Evolutionary conservation across 2,113 vertebrate species (phyloP).

Genomic region (Hippocampus abdominalis): DNA sequence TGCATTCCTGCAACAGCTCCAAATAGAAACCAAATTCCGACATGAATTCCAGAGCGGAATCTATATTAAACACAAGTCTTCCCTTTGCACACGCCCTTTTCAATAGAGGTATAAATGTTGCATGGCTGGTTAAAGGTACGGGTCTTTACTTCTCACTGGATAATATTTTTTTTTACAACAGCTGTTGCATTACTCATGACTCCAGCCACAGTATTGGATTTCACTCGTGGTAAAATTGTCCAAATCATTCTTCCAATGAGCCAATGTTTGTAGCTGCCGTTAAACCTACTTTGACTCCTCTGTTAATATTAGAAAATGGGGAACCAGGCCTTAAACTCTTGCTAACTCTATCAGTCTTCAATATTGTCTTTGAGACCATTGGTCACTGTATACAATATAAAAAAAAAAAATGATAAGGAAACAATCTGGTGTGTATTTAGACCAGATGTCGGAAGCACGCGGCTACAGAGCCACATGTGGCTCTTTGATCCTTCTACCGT

Average conservation of each 20-base stretch:
- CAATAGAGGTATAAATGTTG: conserved; percentile 8
- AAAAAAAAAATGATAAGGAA: no score
- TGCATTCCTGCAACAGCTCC: conserved; percentile 47
- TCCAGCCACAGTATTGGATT: conserved; percentile 4
- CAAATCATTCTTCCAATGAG: conserved; percentile 12
- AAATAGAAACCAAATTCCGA: conserved; percentile 54
- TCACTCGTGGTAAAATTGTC: conserved; percentile 3
- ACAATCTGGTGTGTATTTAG: no score
- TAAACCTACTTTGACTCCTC: neutral
- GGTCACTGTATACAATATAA: neutral
- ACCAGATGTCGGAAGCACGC: no score
- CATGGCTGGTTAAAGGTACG: conserved; percentile 3
- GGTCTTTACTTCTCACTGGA: neutral
- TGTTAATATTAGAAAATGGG: conserved; percentile 4
- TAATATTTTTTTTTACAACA: conserved; percentile 17
- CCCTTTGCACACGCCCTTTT: conserved; percentile 2
- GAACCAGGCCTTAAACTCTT: neutral
- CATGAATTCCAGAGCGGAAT: conserved; percentile 37
- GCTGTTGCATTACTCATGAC: conserved; percentile 12
- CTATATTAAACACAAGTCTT: conserved; percentile 29
- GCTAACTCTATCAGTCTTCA: neutral
- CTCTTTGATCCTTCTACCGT: no score
- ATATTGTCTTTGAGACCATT: neutral
- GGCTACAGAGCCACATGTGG: no score
- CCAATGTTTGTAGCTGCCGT: conserved; percentile 8